A percentile compares a stretch with the other conserved stretches of the same genome.
phyloP scores from a whole-genome alignment of 1,140 invertebrate species.

The Pissodes strobi region DNA sequence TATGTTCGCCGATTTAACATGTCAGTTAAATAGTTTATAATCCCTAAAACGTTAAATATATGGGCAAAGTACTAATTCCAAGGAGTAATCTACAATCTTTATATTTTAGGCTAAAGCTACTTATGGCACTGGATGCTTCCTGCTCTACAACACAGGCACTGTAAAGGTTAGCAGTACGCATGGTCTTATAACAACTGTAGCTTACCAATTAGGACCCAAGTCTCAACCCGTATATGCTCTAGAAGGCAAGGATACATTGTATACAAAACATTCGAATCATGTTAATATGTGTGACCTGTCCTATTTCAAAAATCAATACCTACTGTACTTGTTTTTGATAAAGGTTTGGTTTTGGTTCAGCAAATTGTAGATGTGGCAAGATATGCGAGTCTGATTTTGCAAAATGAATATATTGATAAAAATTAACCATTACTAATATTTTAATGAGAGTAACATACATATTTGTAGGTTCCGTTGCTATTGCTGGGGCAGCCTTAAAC shows the following conservation, averaged over 20 bases:
- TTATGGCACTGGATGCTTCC: constrained; percentile 94
- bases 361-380: too few relatives aligned
- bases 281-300: too few relatives aligned
- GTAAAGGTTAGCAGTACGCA: constrained; percentile 68
- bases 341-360: background rate
- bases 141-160: constrained; percentile 92
- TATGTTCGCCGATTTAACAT: too few relatives aligned
- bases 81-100: too few relatives aligned
- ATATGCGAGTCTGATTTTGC: too few relatives aligned
- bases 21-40: too few relatives aligned
- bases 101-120: constrained; percentile 83
- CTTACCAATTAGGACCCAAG: constrained; percentile 85
- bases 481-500: constrained; percentile 72
- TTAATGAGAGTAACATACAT: too few relatives aligned
- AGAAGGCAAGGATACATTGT: constrained; percentile 67
- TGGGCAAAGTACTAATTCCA: too few relatives aligned
- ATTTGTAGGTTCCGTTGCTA: constrained; percentile 70
- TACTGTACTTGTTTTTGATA: background rate
- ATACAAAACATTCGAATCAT: background rate
- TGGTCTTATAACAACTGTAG: constrained; percentile 93
- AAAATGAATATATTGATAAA: too few relatives aligned
- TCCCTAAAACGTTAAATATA: too few relatives aligned
- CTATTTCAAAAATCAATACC: background rate
- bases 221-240: constrained; percentile 83
- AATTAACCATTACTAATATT: too few relatives aligned